These are phyloP conservation scores for Plecotus auritus DNA, from an alignment of 2,113 vertebrate species.

Conservation along the genomic window DNA sequence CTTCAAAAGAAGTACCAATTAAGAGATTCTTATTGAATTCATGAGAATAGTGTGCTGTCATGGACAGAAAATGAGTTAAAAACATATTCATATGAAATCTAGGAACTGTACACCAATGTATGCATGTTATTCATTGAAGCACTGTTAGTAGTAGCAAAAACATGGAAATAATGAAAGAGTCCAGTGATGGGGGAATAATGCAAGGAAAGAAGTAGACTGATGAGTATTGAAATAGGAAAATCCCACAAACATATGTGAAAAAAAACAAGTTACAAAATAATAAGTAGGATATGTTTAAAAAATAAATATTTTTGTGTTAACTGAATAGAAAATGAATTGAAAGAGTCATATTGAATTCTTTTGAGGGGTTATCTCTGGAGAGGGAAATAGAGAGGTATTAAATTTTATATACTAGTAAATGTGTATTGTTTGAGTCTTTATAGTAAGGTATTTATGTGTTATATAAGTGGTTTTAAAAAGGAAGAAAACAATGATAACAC, in stretches of 20 bases:
- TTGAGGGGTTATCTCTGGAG: background rate
- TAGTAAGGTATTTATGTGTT: background rate
- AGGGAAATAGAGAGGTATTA: background rate
- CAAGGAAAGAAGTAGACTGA: background rate
- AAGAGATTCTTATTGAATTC: constrained; percentile 3
- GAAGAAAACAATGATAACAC: background rate
- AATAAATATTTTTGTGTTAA: background rate
- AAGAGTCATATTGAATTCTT: background rate
- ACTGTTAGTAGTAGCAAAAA: background rate
- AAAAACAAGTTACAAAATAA: constrained; percentile 19
- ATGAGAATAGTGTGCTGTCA: background rate
- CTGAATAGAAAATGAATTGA: background rate
- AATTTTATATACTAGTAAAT: background rate
- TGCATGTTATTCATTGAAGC: background rate
- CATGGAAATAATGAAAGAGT: background rate
- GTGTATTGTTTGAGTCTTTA: background rate
- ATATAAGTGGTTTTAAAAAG: background rate
- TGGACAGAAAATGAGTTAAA: background rate
- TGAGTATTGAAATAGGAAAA: background rate
- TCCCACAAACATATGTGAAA: background rate
- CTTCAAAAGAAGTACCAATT: constrained; percentile 1
- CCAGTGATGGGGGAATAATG: background rate
- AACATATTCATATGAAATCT: background rate
- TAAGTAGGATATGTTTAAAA: background rate
- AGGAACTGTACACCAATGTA: background rate